These are phyloP conservation scores for Petrolisthes manimaculis DNA, from an alignment of 2,888 invertebrate genomes.

Conservation along the genomic window DNA sequence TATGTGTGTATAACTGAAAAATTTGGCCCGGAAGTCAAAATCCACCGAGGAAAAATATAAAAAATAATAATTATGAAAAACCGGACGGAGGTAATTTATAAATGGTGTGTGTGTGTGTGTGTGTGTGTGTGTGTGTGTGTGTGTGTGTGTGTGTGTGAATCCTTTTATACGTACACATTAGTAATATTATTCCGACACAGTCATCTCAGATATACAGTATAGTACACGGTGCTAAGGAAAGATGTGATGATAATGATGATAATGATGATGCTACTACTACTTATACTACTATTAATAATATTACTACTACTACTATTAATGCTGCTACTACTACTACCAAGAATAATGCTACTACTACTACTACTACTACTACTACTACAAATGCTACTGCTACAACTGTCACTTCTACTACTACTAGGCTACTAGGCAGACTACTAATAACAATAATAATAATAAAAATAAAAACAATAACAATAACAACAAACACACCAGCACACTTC, in stretches of 20 bases:
- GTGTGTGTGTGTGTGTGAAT: not conserved
- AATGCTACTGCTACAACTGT: not conserved
- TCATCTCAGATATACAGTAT: not conserved
- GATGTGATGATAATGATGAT: not conserved
- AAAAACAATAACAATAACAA: slow-evolving; percentile 1
- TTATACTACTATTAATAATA: not conserved
- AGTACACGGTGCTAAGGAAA: not conserved
- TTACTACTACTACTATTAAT: not conserved
- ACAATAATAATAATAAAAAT: slow-evolving; percentile 1
- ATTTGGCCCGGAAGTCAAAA: too few species aligned
- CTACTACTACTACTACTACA: not conserved
- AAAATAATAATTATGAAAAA: too few species aligned
- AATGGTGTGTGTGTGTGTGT: too few species aligned
- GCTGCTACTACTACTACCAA: not conserved
- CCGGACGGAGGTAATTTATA: too few species aligned
- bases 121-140: too few species aligned
- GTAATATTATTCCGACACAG: not conserved
- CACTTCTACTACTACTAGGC: not conserved
- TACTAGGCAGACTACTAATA: not conserved
- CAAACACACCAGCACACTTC: not conserved
- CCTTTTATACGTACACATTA: not conserved
- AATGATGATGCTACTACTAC: not conserved
- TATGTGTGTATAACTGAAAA: too few species aligned
- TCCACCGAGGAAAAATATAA: too few species aligned
- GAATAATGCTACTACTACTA: not conserved